Conservation (phyloP, 2,888 invertebrate species). For the Monochamus alternatus region DNA sequence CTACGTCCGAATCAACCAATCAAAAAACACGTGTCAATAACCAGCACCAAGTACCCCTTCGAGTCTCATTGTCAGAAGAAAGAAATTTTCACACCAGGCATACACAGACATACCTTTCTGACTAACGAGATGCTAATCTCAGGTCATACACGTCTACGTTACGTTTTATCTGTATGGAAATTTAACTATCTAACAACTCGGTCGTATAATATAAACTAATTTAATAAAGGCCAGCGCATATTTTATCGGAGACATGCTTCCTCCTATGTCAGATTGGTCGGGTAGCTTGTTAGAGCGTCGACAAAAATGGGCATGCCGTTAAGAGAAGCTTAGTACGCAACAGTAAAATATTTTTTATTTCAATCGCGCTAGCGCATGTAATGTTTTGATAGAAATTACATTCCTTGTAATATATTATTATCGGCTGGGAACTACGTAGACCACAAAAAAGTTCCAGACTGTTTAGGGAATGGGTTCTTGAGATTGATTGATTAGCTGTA, state of each 20-base stretch:
- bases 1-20: too few species aligned
- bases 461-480: neutral
- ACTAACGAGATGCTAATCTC: conserved; percentile 41
- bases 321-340: conserved; percentile 26
- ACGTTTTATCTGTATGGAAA: conserved; percentile 38
- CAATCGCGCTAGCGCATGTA: neutral
- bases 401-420: too few species aligned
- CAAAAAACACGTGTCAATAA: neutral
- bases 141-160: conserved; percentile 40
- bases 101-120: neutral
- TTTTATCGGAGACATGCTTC: conserved; percentile 40
- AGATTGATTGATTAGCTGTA: neutral
- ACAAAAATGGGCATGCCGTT: conserved; percentile 49
- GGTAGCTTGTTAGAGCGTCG: conserved; percentile 38
- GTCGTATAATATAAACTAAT: conserved; percentile 37
- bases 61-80: neutral
- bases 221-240: conserved; percentile 36
- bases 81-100: neutral
- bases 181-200: conserved; percentile 25
- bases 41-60: neutral
- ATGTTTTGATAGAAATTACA: neutral
- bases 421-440: too few species aligned
- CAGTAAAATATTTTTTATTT: conserved; percentile 19
- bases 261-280: conserved; percentile 31
- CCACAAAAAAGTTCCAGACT: too few species aligned